Base-by-base conservation (phyloP, 2,888 invertebrate genomes). In the Philereme transversata region DNA sequence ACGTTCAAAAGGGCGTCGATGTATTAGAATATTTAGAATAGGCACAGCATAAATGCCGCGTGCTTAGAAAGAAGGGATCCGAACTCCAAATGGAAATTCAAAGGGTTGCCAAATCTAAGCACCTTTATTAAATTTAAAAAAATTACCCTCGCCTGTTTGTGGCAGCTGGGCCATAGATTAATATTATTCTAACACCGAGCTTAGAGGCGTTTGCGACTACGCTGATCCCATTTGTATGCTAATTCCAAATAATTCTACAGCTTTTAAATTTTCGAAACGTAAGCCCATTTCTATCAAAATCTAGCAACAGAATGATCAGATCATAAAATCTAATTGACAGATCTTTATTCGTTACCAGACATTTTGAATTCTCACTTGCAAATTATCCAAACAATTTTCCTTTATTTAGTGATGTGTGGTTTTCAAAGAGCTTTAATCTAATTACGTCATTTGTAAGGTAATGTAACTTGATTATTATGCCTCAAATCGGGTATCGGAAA, bases 101-200 rank as follows among this genome's bases (percentile, higher is more conserved):
- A 89, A 88, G 91, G 91, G 90, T 90, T 89, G 87, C 88, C 85
- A 86, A 90, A 86, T 83, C 79, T 77, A 81, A 85, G 80, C 78
- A 79, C 73, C 79, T 79, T 80, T 83, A 84, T 78, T 79, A 79
- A 79, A 52, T 51, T 77, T 77, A 79, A 84, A 83, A 81, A 78
- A 78, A 73, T 67, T 75, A 81, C 88, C 89, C 86, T 83, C 71
- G 65, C 70, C 75, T 76, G 73, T 70, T 69, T 69, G 71, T 73
- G 77, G 80, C 91, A 90, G 90, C 90, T 88, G 89, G 72, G 72
- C 64, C 68, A 76, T 74, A 80, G 83, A 84, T 81, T 83, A 82
- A 83, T 83, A 84, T 86, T 86, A 87, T 87, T 87, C 82, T 83
- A 87, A 86, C 80, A 79, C 83, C 76, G 77, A 75, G 70, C 77